These are phyloP conservation scores for Oedothorax gibbosus DNA, from an alignment of 1,140 invertebrate species.

Conservation along the genomic window DNA sequence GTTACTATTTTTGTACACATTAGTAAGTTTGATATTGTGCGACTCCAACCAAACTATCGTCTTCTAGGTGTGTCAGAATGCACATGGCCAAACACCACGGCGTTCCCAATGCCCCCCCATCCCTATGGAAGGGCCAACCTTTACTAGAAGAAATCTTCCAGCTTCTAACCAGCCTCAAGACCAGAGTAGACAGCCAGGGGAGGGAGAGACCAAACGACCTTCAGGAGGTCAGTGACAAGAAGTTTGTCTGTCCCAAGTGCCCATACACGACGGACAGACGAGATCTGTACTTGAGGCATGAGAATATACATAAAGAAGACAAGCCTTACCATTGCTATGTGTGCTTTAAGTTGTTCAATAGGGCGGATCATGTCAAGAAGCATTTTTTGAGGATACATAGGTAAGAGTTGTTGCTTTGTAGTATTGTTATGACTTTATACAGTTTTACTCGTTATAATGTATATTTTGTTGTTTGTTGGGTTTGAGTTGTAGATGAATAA, in stretches of 20 bases:
- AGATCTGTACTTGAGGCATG: conserved; percentile 93
- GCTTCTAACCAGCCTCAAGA: conserved; percentile 77
- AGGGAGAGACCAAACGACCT: conserved; percentile 29
- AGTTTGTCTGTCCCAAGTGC: conserved; percentile 86
- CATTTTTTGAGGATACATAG: conserved; percentile 89
- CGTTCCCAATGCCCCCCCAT: conserved; percentile 66
- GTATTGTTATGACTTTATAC: too few species aligned
- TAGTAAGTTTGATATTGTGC: too few species aligned
- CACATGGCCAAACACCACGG: conserved; percentile 77
- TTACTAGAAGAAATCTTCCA: conserved; percentile 80
- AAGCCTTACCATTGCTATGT: conserved; percentile 94
- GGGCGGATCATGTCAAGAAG: conserved; percentile 95
- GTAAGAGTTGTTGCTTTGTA: not conserved
- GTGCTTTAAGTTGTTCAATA: conserved; percentile 83
- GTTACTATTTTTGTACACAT: too few species aligned
- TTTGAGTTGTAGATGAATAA: too few species aligned
- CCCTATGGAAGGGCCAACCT: conserved; percentile 75
- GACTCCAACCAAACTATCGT: too few species aligned
- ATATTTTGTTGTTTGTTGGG: too few species aligned
- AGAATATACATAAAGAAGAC: conserved; percentile 94
- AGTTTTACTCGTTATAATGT: too few species aligned
- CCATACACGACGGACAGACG: conserved; percentile 90
- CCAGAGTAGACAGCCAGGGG: conserved; percentile 69
- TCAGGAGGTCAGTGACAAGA: conserved; percentile 63
- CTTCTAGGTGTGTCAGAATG: conserved; percentile 76